Conservation (phyloP, 2,797 vertebrate species). For the Setipinna tenuifilis region DNA sequence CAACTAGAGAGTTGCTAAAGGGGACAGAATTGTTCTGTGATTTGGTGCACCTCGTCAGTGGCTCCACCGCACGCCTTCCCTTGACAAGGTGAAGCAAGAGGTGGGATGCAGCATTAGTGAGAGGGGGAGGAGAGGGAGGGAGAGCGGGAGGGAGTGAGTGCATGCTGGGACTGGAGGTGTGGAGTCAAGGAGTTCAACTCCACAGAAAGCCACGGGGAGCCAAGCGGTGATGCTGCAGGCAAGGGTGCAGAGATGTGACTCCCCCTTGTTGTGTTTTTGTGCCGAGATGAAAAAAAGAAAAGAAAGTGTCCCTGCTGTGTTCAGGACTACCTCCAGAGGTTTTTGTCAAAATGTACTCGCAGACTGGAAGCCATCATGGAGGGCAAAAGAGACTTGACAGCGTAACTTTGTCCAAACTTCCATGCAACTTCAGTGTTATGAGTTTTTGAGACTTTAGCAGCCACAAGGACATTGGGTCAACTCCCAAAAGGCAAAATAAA, state of each 20-base stretch:
- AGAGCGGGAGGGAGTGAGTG: not conserved
- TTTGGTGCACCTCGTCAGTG: not conserved
- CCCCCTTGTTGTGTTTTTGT: too few species aligned
- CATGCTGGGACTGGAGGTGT: not conserved
- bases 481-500: not conserved
- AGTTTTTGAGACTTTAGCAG: not conserved
- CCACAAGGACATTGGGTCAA: not conserved
- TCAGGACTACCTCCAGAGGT: too few species aligned
- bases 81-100: not conserved
- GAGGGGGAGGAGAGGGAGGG: too few species aligned
- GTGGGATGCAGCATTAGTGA: too few species aligned
- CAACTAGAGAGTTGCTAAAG: not conserved
- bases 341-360: too few species aligned
- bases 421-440: not conserved
- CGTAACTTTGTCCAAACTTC: not conserved
- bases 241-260: too few species aligned
- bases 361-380: not conserved
- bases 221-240: not conserved
- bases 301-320: too few species aligned
- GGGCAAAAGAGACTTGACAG: not conserved
- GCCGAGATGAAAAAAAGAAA: too few species aligned
- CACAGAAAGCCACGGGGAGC: not conserved
- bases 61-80: not conserved
- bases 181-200: not conserved
- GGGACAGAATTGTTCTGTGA: not conserved